Conservation (phyloP, 2,113 vertebrate genomes). For the Donacobius atricapilla region DNA sequence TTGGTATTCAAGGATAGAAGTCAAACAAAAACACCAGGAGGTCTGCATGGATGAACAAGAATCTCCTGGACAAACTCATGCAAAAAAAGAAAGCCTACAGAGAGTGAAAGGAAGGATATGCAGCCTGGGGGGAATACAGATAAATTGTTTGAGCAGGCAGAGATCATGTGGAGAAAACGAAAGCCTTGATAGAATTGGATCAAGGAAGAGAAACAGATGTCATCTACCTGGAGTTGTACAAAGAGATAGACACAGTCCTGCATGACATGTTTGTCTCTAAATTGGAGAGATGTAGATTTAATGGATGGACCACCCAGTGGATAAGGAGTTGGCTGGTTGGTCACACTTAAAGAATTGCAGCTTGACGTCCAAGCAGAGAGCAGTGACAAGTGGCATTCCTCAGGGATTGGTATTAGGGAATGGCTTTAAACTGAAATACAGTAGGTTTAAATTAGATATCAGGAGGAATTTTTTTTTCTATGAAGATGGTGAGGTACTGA, state of each 20-base stretch:
- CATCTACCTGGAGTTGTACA: neutral
- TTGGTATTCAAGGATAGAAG: neutral
- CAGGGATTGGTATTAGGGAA: neutral
- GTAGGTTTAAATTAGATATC: neutral
- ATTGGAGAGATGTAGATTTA: neutral
- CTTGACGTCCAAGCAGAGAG: neutral
- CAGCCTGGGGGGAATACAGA: neutral
- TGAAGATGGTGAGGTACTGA: no score
- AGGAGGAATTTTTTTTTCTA: neutral
- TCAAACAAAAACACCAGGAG: neutral
- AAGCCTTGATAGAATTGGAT: neutral
- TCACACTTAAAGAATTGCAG: neutral
- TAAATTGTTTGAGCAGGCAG: neutral
- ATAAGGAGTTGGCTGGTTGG: neutral
- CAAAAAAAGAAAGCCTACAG: neutral
- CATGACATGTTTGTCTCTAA: neutral
- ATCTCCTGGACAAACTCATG: neutral
- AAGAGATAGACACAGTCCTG: neutral
- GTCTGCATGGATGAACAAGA: neutral
- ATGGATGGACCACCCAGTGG: neutral
- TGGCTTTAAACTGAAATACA: neutral
- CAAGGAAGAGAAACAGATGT: neutral
- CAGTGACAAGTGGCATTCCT: rapidly evolving
- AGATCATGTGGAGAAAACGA: neutral
- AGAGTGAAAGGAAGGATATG: neutral